Percentiles rank a stretch among this genome's conserved stretches.
Evolutionary conservation across 2,888 invertebrate genomes (phyloP).

Genomic region (Tolmerus cingulatus): DNA sequence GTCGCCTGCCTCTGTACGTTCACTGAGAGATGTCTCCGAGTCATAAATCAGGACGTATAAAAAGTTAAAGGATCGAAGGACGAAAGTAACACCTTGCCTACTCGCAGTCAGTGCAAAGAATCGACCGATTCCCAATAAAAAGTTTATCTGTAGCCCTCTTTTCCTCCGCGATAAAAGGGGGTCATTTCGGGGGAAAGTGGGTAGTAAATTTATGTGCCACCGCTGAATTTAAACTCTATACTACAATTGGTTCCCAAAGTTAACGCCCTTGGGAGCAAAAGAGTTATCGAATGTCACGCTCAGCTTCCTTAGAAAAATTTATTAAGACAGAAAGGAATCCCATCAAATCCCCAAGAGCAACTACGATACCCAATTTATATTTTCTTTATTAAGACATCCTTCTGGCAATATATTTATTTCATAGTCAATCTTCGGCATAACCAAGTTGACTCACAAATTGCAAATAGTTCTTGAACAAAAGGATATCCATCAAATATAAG

Average conservation of each 20-base stretch:
- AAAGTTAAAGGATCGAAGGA: constrained; percentile 19
- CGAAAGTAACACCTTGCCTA: constrained; percentile 9
- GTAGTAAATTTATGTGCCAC: constrained; percentile 37
- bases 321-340: neutral
- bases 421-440: neutral
- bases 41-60: constrained; percentile 1
- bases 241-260: constrained; percentile 41
- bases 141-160: constrained; percentile 26
- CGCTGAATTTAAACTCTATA: constrained; percentile 3
- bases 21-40: constrained; percentile 1
- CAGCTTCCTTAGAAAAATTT: neutral
- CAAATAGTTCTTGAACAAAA: neutral
- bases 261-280: constrained; percentile 30
- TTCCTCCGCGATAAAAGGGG: neutral
- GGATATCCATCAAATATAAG: neutral
- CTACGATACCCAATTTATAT: neutral
- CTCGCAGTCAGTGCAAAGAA: neutral
- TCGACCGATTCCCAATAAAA: constrained; percentile 26
- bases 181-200: constrained; percentile 15
- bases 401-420: neutral
- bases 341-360: neutral
- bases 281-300: constrained; percentile 30
- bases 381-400: neutral
- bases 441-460: neutral
- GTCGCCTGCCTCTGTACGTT: neutral